Conservation (phyloP, 2,797 vertebrate species). For the Pristis pectinata region DNA sequence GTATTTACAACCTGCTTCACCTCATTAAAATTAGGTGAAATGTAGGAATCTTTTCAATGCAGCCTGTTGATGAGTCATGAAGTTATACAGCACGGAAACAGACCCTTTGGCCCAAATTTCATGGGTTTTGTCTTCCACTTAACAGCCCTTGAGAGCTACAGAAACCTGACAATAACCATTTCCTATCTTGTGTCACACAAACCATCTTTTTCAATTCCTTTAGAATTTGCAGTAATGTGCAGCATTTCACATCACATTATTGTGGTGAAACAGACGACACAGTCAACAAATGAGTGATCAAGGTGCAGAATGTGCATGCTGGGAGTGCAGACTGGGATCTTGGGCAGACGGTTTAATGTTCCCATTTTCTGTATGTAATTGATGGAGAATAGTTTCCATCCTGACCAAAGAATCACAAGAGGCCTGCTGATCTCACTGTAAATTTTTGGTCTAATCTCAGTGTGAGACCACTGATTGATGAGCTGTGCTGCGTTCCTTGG, state of each 20-base stretch:
- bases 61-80: background rate
- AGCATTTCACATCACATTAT: background rate
- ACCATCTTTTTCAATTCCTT: background rate
- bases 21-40: background rate
- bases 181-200: background rate
- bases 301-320: background rate
- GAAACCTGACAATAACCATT: background rate
- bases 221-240: background rate
- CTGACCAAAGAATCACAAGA: background rate
- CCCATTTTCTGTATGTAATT: background rate
- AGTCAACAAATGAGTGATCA: background rate
- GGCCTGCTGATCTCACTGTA: background rate
- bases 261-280: background rate
- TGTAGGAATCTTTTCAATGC: background rate
- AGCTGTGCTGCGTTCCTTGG: background rate
- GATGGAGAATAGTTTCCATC: background rate
- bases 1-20: background rate
- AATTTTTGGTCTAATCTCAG: background rate
- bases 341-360: background rate
- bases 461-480: background rate
- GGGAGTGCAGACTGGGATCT: background rate
- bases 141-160: background rate
- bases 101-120: no score
- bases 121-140: background rate
- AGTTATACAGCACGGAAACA: no score